Evolutionary conservation across 2,797 vertebrate species (phyloP).

Genomic region (Anguilla megastoma): DNA sequence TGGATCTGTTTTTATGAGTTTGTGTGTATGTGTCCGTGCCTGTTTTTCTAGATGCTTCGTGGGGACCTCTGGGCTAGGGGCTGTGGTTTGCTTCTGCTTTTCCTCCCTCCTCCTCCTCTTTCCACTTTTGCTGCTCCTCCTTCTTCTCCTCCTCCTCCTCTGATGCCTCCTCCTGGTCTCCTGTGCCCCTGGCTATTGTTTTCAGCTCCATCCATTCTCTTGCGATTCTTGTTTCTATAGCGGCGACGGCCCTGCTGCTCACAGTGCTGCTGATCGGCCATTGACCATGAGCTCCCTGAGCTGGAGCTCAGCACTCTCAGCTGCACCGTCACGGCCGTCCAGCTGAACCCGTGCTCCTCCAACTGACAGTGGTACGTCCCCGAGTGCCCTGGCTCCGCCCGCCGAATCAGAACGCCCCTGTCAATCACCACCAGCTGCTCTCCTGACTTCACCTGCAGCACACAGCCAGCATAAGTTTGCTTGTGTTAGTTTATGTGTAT

Average conservation of each 20-base stretch:
- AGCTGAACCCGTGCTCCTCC: slow-evolving; percentile 79
- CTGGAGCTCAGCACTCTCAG: slow-evolving; percentile 71
- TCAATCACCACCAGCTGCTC: slow-evolving; percentile 77
- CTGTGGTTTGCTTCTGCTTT: slow-evolving; percentile 76
- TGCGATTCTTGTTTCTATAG: slow-evolving; percentile 57
- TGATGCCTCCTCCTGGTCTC: not conserved
- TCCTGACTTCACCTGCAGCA: slow-evolving; percentile 66
- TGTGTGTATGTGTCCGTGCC: slow-evolving; percentile 46
- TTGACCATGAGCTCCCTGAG: slow-evolving; percentile 28
- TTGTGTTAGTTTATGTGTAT: not conserved
- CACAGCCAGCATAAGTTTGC: not conserved
- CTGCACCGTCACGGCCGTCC: slow-evolving; percentile 74
- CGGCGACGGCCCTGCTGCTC: slow-evolving; percentile 66
- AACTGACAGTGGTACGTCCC: slow-evolving; percentile 80
- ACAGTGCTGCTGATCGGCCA: slow-evolving; percentile 67
- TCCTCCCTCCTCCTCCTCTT: slow-evolving; percentile 61
- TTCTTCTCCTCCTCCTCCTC: not conserved
- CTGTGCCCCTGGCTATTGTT: slow-evolving; percentile 29
- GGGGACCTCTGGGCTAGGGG: slow-evolving; percentile 67
- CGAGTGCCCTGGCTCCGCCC: slow-evolving; percentile 68
- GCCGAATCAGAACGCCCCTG: slow-evolving; percentile 74
- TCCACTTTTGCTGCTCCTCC: slow-evolving; percentile 41
- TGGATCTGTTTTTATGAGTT: not conserved
- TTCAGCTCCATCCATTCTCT: slow-evolving; percentile 29
- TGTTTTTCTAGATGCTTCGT: slow-evolving; percentile 65